Base-by-base conservation (phyloP, 1,140 invertebrate species). In the Tetragonula clypearis region DNA sequence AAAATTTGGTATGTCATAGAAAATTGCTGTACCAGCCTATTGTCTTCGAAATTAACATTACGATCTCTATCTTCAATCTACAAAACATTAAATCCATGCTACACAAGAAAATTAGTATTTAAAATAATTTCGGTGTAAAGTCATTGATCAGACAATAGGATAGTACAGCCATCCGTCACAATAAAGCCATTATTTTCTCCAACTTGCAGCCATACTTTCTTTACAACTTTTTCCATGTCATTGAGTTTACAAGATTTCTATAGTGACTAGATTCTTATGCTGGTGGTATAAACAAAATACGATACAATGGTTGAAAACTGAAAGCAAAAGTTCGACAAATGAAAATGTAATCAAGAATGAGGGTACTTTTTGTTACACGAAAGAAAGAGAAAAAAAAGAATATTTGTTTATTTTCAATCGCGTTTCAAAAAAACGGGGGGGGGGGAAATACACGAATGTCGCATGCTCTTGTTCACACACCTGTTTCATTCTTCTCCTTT, bases 201-300 rank as follows among this genome's bases (percentile, higher is more conserved):
- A 53, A 78, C 65, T 55, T n/a, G 30, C 17, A 26, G 71, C 21
- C 30, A 21, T 53, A 19, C 30, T 49, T 9, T 49, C 41, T 49
- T 49, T 49, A 49, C 41, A 49, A 78, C 78, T 68, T 80, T 79
- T 85, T 80, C 84, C 84, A 75, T 74, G 79, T 68, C 84, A 81
- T 77, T 79, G 84, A 86, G 81, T 89, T 89, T 83, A 85, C 87
- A 84, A 84, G 69, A 89, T 83, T 92, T 88, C 83, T 84, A 74
- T 91, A 89, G 88, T 93, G 92, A 93, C 93, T 93, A 93, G 92
- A 93, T 93, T 90, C 84, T 91, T 88, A 90, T 92, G 90, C 90
- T 92, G 92, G 87, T 91, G 91, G 87, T 88, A 85, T 69, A 84
- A 84, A 66, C 41, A 76, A 60, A 79, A 85, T 26, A 53, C 58